Conservation (phyloP, 2,113 vertebrate species). For the Otis tarda region DNA sequence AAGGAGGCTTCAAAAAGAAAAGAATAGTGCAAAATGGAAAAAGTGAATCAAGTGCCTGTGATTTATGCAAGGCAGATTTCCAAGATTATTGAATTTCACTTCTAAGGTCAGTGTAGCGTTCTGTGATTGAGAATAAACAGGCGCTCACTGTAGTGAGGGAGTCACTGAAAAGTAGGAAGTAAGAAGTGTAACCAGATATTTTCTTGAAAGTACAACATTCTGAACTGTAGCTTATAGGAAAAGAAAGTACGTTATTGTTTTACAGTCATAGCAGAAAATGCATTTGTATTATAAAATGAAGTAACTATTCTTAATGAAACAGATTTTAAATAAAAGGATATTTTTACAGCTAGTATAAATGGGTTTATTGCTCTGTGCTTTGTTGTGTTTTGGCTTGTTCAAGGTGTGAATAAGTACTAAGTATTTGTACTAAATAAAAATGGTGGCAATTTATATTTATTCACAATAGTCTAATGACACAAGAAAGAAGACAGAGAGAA, state of each 20-base stretch:
- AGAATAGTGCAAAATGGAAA: slow-evolving; percentile 5
- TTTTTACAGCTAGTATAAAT: background rate
- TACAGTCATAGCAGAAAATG: background rate
- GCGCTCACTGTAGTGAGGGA: background rate
- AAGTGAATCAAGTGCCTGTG: slow-evolving; percentile 18
- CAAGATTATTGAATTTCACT: slow-evolving; percentile 45
- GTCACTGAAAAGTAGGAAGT: background rate
- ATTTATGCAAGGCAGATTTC: slow-evolving; percentile 39
- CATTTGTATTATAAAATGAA: background rate
- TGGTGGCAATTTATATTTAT: background rate
- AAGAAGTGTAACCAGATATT: background rate
- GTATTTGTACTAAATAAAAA: background rate
- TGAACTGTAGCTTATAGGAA: background rate
- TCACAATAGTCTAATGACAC: background rate
- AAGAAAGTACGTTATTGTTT: background rate
- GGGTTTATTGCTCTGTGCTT: background rate
- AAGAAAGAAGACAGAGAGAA: background rate
- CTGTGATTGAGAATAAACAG: slow-evolving; percentile 36
- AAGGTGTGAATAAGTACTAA: background rate
- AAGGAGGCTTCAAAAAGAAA: slow-evolving; percentile 7
- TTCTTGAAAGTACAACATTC: background rate
- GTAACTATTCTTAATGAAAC: background rate
- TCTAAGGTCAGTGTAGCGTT: background rate
- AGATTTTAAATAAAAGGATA: background rate
- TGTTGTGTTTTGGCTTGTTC: background rate